Percentiles rank a stretch among this genome's conserved stretches.
Evolutionary conservation across 2,888 invertebrate genomes (phyloP).

Genomic region (Panzeria rudis): DNA sequence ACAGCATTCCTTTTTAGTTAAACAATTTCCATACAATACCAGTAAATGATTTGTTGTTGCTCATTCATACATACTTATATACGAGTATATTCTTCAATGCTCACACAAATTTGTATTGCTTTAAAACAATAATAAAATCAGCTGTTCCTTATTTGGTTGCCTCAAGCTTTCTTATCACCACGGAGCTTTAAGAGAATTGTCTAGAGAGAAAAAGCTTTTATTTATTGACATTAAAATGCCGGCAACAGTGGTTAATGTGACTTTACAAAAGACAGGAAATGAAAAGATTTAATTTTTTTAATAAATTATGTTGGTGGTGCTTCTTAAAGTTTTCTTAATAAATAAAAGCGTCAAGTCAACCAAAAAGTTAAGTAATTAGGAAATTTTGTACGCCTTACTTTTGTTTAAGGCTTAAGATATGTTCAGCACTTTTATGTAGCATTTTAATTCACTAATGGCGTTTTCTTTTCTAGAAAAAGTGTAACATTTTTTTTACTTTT

Average conservation of each 20-base stretch:
- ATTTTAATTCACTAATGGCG: too few species aligned
- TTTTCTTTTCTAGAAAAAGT: too few species aligned
- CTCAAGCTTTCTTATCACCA: slow-evolving; percentile 70
- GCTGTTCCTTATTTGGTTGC: slow-evolving; percentile 53
- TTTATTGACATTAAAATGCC: slow-evolving; percentile 45
- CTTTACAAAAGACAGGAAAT: too few species aligned
- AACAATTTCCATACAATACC: slow-evolving; percentile 20
- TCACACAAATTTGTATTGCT: slow-evolving; percentile 34
- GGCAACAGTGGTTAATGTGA: slow-evolving; percentile 57
- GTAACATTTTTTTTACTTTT: too few species aligned
- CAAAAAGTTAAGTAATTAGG: too few species aligned
- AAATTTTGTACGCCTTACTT: too few species aligned
- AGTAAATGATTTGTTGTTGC: slow-evolving; percentile 1
- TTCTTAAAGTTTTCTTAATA: too few species aligned
- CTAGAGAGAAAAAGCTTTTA: slow-evolving; percentile 51
- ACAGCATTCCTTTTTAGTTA: slow-evolving; percentile 52
- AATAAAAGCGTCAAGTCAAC: too few species aligned
- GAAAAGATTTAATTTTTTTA: not conserved
- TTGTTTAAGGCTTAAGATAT: too few species aligned
- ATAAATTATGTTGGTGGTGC: too few species aligned
- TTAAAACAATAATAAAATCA: slow-evolving; percentile 45
- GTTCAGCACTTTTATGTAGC: too few species aligned
- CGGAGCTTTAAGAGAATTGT: slow-evolving; percentile 42
- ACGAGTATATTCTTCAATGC: not conserved
- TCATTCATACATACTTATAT: not conserved